Percentiles rank a stretch among this genome's conserved stretches.
These are phyloP conservation scores for Aspidapion aeneum DNA, from an alignment of 2,888 invertebrate species.

Conservation along the genomic window DNA sequence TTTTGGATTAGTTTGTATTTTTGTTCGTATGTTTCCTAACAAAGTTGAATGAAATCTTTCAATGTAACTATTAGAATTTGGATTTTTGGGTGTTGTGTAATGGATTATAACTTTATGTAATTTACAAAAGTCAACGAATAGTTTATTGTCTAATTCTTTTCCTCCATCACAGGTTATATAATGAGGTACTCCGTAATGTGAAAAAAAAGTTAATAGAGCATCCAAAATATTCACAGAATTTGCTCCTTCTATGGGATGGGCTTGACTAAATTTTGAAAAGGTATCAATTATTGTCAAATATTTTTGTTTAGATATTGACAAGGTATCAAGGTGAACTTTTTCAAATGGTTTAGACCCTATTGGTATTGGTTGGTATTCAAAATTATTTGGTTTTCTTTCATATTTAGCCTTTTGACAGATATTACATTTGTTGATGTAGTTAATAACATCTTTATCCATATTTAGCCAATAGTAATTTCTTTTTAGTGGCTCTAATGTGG, in stretches of 20 bases:
- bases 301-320: constrained; percentile 8
- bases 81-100: constrained; percentile 22
- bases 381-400: not conserved
- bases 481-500: not conserved
- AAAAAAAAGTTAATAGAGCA: not conserved
- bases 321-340: constrained; percentile 2
- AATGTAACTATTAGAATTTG: constrained; percentile 23
- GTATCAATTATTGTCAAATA: constrained; percentile 15
- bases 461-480: constrained; percentile 2
- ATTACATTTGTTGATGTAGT: constrained; percentile 1
- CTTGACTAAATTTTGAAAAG: constrained; percentile 15
- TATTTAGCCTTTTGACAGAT: not conserved
- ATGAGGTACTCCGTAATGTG: constrained; percentile 12
- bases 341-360: constrained; percentile 4
- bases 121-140: constrained; percentile 19
- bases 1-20: too few relatives aligned
- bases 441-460: constrained; percentile 1
- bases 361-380: not conserved
- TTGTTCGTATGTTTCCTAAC: constrained; percentile 16
- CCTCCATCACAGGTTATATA: constrained; percentile 22
- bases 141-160: constrained; percentile 23
- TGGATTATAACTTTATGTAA: constrained; percentile 26
- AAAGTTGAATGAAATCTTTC: constrained; percentile 27
- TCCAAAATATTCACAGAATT: not conserved
- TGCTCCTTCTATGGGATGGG: constrained; percentile 9